Base-by-base conservation (phyloP, 2,888 invertebrate species). In the Diabrotica balteata region DNA sequence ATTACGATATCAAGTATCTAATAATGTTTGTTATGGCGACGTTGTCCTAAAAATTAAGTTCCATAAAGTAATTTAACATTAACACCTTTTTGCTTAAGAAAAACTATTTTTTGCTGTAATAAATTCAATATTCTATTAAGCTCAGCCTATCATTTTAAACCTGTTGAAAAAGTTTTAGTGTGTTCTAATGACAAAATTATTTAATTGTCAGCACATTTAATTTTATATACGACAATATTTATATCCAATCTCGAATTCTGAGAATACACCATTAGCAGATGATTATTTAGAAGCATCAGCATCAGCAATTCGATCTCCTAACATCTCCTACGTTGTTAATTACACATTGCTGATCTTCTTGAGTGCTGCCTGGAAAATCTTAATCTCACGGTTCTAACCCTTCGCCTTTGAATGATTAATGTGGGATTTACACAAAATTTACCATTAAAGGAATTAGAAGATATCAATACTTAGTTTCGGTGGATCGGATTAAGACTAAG, bases 321-420 rank as follows among this genome's bases (percentile, higher is more conserved):
- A 72, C 70, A 69, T 70, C 73, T 75, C 69, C 55, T 57, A 17
- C 69, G 71, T 73, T 72, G 74, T 76, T 77, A 78, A 77, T 78
- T 76, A 76, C 75, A 70, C 69, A 68, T 70, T 72, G 70, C 68
- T 73, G 72, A 73, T 73, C 72, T 69, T 57, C 72, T 68, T 68
- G 69, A 70, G 72, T 69, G 72, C 71, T 67, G 69, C 69, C 69
- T 66, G 69, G 66, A 71, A 73, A 73, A 73, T 73, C 72, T 73
- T 71, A 73, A 72, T 72, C 72, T 72, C 66, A 44, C 61, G 62
- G 69, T 69, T 57, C 68, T 59, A 62, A 69, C 68, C 72, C 69
- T 71, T 68, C 71, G 65, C 68, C 67, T 59, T 68, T 72, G 69
- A 73, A 73, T 73, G 72, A 73, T 73, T 73, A 71, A 73, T 73